Base-by-base conservation (phyloP, 2,797 vertebrate genomes). In the Sarcoramphus papa region DNA sequence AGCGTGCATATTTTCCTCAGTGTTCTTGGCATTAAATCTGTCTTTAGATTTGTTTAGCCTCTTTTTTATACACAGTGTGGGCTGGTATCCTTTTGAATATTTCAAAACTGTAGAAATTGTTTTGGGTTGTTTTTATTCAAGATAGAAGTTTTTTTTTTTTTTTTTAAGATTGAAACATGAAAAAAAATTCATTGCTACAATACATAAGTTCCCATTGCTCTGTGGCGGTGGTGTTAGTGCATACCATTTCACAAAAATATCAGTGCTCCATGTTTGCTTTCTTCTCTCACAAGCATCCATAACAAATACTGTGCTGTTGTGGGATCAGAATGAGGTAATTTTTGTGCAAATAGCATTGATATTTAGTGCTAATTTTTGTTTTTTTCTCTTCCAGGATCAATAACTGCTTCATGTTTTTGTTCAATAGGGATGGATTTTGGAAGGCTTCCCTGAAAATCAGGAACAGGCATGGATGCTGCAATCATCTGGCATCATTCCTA, bases 371-470 rank as follows among this genome's bases (percentile, higher is more conserved):
- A 41, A 40, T 63, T 90, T 80, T 14, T 6, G 12, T 7, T 10
- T 75, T 75, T 92, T 91, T 31, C 68, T 85, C 27, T 81, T 79
- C 33, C 62, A 69, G 33, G 51, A 60, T 91, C 51, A 47, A 62
- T 90, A 92, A 70, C 31, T 64, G 48, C 92, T 90, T 59, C 37
- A 23, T 69, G 63, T 40, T 89, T 97, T 96, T 85, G 79, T 79
- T 95, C 81, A 92, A 67, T 96, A 99, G 99, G 99, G 99, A 70
- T 99, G 99, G 99, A 95, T 99, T 86, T 95, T 99, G 92, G 99
- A 99, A 16, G 99, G 98, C 31, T 93, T 99, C 69, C 99, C 99
- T 30, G 98, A 98, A 92, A 98, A 98, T 15, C 98, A 98, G 80
- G 98, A 98, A 2, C 98, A 99, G 96, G 98, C 98, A 7, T 96